Base-by-base conservation (phyloP, 2,888 invertebrate species). In the Crossocerus cetratus region DNA sequence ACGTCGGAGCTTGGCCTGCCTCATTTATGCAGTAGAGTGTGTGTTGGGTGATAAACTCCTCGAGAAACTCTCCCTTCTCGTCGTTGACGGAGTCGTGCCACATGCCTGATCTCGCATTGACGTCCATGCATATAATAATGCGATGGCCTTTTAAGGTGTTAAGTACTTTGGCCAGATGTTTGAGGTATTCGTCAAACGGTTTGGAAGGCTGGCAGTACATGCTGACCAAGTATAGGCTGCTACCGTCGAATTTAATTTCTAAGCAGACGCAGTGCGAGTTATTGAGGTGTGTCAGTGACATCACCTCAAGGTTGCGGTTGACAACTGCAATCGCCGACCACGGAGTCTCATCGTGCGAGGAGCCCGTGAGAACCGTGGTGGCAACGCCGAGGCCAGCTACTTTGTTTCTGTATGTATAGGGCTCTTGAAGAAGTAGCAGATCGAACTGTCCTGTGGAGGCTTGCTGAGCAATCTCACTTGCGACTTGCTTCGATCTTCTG, bases 261-360 rank as follows among this genome's bases (percentile, higher is more conserved):
- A 49, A 59, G 54, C 65, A 65, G 20, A 49, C 59, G 21, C 58
- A 58, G 45, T 59, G 44, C 11, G 45, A 1, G 20, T 45, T 65
- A 44, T 21, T 44, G 4, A 64, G 22, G 4, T 65, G 22, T 18
- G 11, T 23, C 4, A 23, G 4, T 2, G 23, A 23, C 23, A 23
- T 23, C 4, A 23, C 23, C 23, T 23, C 23, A 18, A 4, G 32
- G 0, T 0, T 13, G 3, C 44, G 5, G 18, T 53, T 23, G 3
- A 2, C 2, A 2, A 69, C 21, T n/a, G 20, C 45, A 2, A 69
- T 71, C 2, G 73, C 63, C 1, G 69, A 57, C 69, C 59, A 66
- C 0, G 57, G 18, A 11, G 18, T 1, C n/a, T 60, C n/a, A 13
- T 22, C 16, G 5, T 56, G 18, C 14, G 8, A 11, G 2, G 3